Conservation (phyloP, 2,113 vertebrate species). For the Macaca fascicularis region DNA sequence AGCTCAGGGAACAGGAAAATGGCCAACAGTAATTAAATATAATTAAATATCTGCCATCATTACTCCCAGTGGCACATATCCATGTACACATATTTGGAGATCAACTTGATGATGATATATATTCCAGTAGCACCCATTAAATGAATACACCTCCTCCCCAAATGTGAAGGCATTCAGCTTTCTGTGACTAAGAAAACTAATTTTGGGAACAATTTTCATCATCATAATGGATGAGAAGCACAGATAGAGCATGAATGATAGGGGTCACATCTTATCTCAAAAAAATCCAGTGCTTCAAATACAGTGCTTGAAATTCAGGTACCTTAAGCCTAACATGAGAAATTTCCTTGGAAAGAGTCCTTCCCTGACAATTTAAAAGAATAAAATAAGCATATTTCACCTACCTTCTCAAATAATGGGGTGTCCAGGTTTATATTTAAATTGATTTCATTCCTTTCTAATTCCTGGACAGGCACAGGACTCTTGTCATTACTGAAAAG, state of each 20-base stretch:
- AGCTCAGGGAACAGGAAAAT: background rate
- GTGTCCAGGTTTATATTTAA: background rate
- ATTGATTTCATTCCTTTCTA: conserved; percentile 20
- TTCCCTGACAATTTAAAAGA: background rate
- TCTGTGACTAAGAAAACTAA: conserved; percentile 19
- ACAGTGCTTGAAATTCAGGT: background rate
- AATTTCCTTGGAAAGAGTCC: background rate
- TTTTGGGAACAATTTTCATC: background rate
- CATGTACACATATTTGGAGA: conserved; percentile 7
- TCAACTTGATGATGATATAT: background rate
- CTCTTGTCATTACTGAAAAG: background rate
- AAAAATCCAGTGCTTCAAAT: conserved; percentile 22
- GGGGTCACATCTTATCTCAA: background rate
- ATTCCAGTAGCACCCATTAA: background rate
- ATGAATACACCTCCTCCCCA: background rate
- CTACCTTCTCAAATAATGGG: background rate
- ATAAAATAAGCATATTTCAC: background rate
- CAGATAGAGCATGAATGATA: background rate
- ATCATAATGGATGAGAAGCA: background rate
- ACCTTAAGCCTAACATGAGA: background rate
- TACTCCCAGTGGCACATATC: background rate
- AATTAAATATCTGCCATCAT: conserved; percentile 1
- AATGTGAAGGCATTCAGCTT: conserved; percentile 16
- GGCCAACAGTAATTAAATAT: background rate
- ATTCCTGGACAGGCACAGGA: background rate